Conservation (phyloP, 2,797 vertebrate genomes). For the Brachyrhaphis roseni region DNA sequence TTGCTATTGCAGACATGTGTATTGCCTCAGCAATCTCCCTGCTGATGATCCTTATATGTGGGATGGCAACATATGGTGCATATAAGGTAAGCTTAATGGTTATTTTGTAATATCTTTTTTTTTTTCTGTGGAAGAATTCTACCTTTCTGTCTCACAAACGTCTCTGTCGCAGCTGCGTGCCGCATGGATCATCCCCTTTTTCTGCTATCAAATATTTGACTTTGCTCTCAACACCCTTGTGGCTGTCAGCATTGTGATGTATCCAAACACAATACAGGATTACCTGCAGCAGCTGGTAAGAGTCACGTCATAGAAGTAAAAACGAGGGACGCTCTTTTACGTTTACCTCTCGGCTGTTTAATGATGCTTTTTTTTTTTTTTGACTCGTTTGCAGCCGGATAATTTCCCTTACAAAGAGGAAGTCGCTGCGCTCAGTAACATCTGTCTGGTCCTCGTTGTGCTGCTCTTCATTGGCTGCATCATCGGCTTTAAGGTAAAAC, state of each 20-base stretch:
- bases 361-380: background rate
- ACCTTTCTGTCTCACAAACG: background rate
- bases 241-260: constrained; percentile 91
- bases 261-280: constrained; percentile 93
- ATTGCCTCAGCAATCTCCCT: constrained; percentile 94
- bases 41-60: constrained; percentile 97
- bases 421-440: constrained; percentile 89
- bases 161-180: constrained; percentile 86
- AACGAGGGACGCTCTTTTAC: background rate
- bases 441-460: constrained; percentile 90
- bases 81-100: constrained; percentile 86
- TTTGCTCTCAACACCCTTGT: constrained; percentile 94
- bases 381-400: constrained; percentile 81
- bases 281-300: constrained; percentile 93
- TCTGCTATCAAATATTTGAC: constrained; percentile 98
- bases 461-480: constrained; percentile 92
- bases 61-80: constrained; percentile 95
- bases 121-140: background rate
- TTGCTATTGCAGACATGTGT: constrained; percentile 88
- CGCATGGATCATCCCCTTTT: constrained; percentile 97
- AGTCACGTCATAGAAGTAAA: background rate
- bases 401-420: constrained; percentile 96
- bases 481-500: constrained; percentile 93
- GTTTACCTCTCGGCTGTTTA: background rate
- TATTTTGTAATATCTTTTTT: background rate